Conservation (phyloP, 2,888 invertebrate genomes). For the Callyntrura guangdongensis region DNA sequence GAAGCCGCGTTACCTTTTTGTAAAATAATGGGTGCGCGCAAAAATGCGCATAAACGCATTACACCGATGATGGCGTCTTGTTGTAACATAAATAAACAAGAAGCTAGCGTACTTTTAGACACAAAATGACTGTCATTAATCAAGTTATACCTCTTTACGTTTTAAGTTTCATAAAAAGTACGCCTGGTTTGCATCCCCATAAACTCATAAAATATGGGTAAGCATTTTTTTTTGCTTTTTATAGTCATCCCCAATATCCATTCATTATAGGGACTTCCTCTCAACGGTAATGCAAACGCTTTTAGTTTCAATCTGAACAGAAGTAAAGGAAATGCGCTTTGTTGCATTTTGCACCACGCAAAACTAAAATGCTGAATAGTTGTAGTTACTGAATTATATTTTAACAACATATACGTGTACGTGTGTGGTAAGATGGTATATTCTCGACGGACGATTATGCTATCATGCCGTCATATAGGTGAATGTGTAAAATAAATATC, state of each 20-base stretch:
- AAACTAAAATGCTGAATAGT: too few relatives aligned
- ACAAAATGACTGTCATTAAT: background rate
- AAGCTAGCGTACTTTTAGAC: background rate
- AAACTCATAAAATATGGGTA: background rate
- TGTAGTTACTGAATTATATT: background rate
- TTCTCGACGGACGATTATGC: too few relatives aligned
- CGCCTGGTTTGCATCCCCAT: background rate
- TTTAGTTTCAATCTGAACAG: background rate
- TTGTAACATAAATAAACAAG: conserved; percentile 11
- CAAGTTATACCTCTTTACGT: background rate
- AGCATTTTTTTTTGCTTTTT: background rate
- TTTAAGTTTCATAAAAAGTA: background rate
- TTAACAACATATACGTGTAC: too few relatives aligned
- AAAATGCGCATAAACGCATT: background rate
- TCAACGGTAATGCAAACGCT: background rate
- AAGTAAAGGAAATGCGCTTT: conserved; percentile 45
- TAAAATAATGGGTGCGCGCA: background rate
- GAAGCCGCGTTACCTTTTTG: background rate
- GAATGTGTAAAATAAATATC: too few relatives aligned
- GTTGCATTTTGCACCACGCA: conserved; percentile 14
- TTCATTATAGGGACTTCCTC: conserved; percentile 45
- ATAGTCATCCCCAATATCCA: conserved; percentile 5
- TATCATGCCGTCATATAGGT: too few relatives aligned
- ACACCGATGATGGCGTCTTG: background rate
- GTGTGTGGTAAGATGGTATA: background rate